A percentile compares a stretch with the other conserved stretches of the same genome.
phyloP scores from a whole-genome alignment of 64 coral and sea anemone genomes.

The Pocillopora verrucosa region DNA sequence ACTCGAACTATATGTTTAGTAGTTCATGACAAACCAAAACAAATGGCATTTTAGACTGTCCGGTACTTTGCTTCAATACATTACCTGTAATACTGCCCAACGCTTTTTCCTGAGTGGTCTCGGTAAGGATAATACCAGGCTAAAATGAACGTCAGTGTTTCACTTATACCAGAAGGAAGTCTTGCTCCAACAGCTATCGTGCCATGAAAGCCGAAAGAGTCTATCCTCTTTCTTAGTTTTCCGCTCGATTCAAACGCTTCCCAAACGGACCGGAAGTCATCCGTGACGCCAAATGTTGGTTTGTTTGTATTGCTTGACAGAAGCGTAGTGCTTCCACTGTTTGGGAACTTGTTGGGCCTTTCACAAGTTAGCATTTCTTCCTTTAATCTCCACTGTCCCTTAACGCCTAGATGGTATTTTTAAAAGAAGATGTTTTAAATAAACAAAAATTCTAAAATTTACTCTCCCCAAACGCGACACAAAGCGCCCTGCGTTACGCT shows the following conservation, averaged over 20 bases:
- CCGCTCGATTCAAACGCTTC: constrained; percentile 65
- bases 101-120: constrained; percentile 69
- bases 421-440: background rate
- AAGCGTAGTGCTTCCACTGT: constrained; percentile 73
- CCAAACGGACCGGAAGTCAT: constrained; percentile 76
- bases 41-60: no score
- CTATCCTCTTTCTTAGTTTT: constrained; percentile 40
- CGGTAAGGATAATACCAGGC: constrained; percentile 89
- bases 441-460: no score
- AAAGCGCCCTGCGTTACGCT: no score
- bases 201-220: constrained; percentile 76
- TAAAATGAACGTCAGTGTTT: constrained; percentile 77
- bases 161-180: constrained; percentile 68
- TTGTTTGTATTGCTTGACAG: constrained; percentile 72
- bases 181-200: constrained; percentile 56
- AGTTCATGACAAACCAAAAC: no score
- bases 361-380: constrained; percentile 61
- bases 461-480: no score
- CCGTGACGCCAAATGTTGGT: constrained; percentile 65
- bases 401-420: constrained; percentile 50
- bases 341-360: constrained; percentile 62
- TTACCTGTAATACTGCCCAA: constrained; percentile 88
- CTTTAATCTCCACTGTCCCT: constrained; percentile 47
- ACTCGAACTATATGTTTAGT: no score
- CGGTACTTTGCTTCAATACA: background rate